These are phyloP conservation scores for Caradrina clavipalpis DNA, from an alignment of 2,888 invertebrate species.

Conservation along the genomic window DNA sequence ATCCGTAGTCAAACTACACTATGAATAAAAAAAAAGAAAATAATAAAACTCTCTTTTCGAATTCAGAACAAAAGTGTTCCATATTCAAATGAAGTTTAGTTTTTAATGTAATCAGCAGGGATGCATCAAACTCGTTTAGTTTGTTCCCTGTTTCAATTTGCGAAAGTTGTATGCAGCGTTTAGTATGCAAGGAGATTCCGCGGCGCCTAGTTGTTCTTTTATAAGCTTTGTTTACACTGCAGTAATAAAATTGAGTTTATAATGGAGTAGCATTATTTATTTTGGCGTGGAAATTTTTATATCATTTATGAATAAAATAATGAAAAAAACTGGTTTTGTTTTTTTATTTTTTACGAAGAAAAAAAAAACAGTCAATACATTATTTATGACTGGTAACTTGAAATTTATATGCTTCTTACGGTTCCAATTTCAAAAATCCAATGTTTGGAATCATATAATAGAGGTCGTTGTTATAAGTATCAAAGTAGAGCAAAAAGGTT, in stretches of 20 bases:
- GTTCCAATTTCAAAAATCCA: slow-evolving; percentile 18
- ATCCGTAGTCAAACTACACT: slow-evolving; percentile 23
- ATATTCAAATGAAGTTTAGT: slow-evolving; percentile 54
- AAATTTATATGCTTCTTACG: background rate
- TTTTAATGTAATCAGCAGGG: slow-evolving; percentile 56
- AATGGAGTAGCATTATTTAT: background rate
- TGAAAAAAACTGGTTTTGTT: too few relatives aligned
- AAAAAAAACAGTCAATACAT: background rate
- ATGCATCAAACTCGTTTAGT: slow-evolving; percentile 40
- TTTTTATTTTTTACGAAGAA: background rate
- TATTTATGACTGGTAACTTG: slow-evolving; percentile 10
- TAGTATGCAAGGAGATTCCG: slow-evolving; percentile 62
- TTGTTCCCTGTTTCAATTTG: slow-evolving; percentile 61
- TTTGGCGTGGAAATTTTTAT: background rate
- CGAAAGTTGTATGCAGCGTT: slow-evolving; percentile 59
- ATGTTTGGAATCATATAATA: slow-evolving; percentile 37
- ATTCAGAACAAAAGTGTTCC: slow-evolving; percentile 37
- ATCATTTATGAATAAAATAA: too few relatives aligned
- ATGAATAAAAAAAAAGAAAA: slow-evolving; percentile 44
- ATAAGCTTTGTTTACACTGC: slow-evolving; percentile 16
- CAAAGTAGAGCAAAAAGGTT: slow-evolving; percentile 39
- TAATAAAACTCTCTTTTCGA: slow-evolving; percentile 31
- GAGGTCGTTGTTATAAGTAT: slow-evolving; percentile 41
- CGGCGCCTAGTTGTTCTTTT: slow-evolving; percentile 22
- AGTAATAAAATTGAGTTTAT: background rate